A percentile compares a stretch with the other conserved stretches of the same genome.
Evolutionary conservation across 2,797 vertebrate species (phyloP).

Genomic region (Sphenodon punctatus): DNA sequence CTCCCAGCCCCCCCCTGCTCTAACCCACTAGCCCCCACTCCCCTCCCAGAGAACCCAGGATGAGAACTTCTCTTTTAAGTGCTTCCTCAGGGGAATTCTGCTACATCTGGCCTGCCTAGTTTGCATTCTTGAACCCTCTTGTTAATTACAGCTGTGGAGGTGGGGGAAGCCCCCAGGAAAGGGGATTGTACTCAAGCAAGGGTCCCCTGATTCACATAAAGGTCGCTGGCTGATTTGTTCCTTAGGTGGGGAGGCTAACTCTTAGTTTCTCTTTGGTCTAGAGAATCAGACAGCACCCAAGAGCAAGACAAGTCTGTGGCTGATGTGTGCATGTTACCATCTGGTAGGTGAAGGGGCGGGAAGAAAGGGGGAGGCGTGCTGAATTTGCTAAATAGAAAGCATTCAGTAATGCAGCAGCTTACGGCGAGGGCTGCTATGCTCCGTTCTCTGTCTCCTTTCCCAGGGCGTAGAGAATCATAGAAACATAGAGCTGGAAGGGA

Average conservation of each 20-base stretch:
- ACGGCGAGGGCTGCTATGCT: neutral
- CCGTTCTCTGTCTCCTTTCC: neutral
- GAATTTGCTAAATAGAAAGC: neutral
- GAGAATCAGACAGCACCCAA: constrained; percentile 44
- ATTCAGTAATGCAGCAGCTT: neutral
- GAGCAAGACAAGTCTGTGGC: constrained; percentile 26
- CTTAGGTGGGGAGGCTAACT: constrained; percentile 6
- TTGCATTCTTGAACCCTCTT: no score
- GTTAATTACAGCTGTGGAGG: no score
- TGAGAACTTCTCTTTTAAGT: no score
- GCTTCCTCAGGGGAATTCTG: no score
- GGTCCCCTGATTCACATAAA: neutral
- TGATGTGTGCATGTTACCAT: constrained; percentile 33
- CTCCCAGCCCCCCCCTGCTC: no score
- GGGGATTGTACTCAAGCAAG: neutral
- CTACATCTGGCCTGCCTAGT: no score
- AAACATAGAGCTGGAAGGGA: no score
- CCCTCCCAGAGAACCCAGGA: no score
- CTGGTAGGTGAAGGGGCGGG: constrained; percentile 51
- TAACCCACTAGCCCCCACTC: no score
- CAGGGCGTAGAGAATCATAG: no score
- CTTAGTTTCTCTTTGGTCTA: constrained; percentile 56
- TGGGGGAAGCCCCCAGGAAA: no score
- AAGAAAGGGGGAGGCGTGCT: neutral
- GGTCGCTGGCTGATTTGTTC: neutral